Conservation (phyloP, 2,797 vertebrate genomes). For the Phyllotis vaccarum region DNA sequence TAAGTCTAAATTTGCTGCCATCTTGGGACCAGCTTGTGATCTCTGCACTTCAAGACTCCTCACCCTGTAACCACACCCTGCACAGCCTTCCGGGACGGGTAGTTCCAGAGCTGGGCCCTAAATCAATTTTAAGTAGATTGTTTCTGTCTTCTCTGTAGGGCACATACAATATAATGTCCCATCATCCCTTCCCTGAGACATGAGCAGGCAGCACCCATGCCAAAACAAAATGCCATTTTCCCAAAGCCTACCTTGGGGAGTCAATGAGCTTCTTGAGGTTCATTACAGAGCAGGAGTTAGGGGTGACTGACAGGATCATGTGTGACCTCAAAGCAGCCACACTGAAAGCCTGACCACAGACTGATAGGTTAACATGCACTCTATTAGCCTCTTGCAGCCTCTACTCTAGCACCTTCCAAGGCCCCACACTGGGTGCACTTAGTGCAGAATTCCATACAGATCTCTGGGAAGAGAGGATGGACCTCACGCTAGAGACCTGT, state of each 20-base stretch:
- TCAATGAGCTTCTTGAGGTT: neutral
- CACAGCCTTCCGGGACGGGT: fast-evolving
- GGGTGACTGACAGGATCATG: neutral
- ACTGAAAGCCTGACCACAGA: neutral
- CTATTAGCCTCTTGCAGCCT: neutral
- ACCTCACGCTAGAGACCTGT: neutral
- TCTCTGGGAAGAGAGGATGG: neutral
- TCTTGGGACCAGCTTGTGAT: neutral
- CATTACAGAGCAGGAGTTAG: neutral
- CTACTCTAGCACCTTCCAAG: neutral
- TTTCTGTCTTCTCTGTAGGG: neutral
- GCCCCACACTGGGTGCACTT: too few species aligned
- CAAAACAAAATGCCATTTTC: neutral
- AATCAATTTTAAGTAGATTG: too few species aligned
- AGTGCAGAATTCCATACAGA: neutral
- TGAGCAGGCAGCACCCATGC: neutral
- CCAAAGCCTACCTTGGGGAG: neutral
- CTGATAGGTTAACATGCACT: neutral
- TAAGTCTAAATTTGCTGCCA: neutral
- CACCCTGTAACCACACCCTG: fast-evolving
- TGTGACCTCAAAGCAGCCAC: neutral
- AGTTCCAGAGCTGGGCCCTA: neutral
- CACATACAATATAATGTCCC: neutral
- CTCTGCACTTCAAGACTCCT: neutral
- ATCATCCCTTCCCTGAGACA: neutral